Evolutionary conservation across 2,113 vertebrate species (phyloP).

Genomic region (Pungitius pungitius): DNA sequence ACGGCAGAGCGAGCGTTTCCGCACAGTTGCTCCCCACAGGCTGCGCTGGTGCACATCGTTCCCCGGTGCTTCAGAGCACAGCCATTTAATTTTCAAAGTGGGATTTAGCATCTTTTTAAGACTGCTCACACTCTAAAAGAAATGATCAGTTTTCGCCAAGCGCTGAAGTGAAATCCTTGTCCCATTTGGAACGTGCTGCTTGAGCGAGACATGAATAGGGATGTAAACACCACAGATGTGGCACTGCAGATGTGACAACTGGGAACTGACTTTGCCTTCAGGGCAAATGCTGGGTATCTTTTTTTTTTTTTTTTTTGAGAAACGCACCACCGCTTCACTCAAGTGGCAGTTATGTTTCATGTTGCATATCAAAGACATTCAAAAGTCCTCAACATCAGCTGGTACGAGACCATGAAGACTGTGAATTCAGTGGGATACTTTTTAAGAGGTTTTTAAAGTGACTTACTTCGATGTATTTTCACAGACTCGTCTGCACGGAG

Average conservation of each 20-base stretch:
- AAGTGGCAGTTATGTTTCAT: not conserved
- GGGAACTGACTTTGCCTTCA: not conserved
- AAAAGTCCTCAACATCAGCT: not conserved
- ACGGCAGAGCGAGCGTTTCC: conserved; percentile 67
- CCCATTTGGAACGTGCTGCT: conserved; percentile 40
- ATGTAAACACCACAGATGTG: conserved; percentile 31
- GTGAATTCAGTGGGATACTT: not conserved
- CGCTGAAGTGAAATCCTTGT: conserved; percentile 36
- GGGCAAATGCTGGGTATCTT: not conserved
- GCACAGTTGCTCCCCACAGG: conserved; percentile 62
- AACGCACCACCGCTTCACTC: not conserved
- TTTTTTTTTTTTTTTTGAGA: not conserved
- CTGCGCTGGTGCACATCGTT: conserved; percentile 69
- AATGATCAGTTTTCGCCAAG: conserved; percentile 48
- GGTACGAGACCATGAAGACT: not conserved
- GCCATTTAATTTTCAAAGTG: conserved; percentile 75
- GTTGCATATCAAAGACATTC: not conserved
- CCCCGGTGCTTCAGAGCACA: conserved; percentile 71
- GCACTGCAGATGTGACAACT: conserved; percentile 18
- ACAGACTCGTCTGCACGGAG: too few relatives aligned
- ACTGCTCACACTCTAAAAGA: conserved; percentile 37
- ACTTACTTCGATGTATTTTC: not conserved
- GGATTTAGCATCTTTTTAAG: conserved; percentile 69
- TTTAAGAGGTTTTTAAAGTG: not conserved
- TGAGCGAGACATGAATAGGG: conserved; percentile 26